Evolutionary conservation across 2,888 invertebrate genomes (phyloP), one percentile per base, ranked within the genome.

Genomic region (Drosophila borborema): DNA sequence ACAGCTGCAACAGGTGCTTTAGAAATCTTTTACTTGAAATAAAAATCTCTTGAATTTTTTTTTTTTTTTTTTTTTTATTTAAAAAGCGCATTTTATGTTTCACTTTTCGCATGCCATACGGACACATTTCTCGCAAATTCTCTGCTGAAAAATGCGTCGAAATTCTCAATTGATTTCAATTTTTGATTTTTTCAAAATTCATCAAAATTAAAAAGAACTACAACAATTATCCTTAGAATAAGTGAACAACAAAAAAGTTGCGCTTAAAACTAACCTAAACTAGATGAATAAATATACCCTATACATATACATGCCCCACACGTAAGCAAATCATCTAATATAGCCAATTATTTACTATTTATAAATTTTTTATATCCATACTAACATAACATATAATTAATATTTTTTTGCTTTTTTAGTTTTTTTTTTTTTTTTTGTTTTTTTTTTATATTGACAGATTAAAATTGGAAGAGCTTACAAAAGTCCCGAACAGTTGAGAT

Each of bases 401-500:
- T 40, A 28, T 38, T 34, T 34, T 7, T 20, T 20, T 20, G n/a
- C 9, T 49, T 36, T 51, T 61, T 48, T 41, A 18, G 28, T 49
- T 64, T 43, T 31, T 14, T 64, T 20, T 20, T 20, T 10, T 49
- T 36, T 51, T 61, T 48, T 41, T 23, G 28, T 49, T 64, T 43
- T 31, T 14, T 64, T 64, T 63, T 12, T 28, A 8, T 20, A 20
- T 61, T 48, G 45, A 81, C 68, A 72, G 55, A 61, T 76, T 85
- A 87, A 85, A 87, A 85, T 85, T 82, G 82, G 76, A 89, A 89
- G 82, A 74, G 90, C 84, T 85, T 89, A 85, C 84, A 69, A 41
- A 54, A 73, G 54, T 71, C 77, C 73, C 66, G 18, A 31, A 54
- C 14, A 56, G 41, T 20, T 38, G 53, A 41, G 48, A 16, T 34